phyloP scores from a whole-genome alignment of 1,140 invertebrate genomes.

The Littorina saxatilis region DNA sequence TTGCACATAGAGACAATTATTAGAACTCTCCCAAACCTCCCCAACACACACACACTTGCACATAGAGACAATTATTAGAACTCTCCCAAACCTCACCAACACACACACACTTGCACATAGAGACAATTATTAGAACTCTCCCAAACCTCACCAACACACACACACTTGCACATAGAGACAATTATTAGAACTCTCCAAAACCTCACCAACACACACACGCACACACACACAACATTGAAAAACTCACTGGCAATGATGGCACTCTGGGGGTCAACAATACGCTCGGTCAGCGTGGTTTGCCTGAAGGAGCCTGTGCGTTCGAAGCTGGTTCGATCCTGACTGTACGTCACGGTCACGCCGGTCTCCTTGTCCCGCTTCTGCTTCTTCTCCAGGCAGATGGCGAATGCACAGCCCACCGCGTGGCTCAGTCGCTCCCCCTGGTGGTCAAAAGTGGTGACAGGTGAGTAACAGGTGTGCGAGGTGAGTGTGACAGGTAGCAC shows the following conservation, averaged over 20 bases:
- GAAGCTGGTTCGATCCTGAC: constrained; percentile 95
- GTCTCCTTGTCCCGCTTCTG: constrained; percentile 97
- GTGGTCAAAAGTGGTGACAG: neutral
- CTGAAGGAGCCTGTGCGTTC: constrained; percentile 94
- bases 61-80: too few relatives aligned
- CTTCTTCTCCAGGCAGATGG: constrained; percentile 97
- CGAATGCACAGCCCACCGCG: constrained; percentile 99
- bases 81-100: neutral
- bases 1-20: too few relatives aligned
- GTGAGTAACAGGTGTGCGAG: neutral
- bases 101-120: neutral
- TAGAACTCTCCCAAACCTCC: too few relatives aligned
- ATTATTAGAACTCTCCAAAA: too few relatives aligned
- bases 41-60: too few relatives aligned
- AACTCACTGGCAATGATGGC: constrained; percentile 73
- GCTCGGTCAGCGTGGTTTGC: constrained; percentile 85
- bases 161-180: neutral
- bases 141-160: neutral
- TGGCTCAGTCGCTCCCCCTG: constrained; percentile 97
- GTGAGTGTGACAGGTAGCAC: too few relatives aligned
- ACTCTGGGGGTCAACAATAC: constrained; percentile 81
- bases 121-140: neutral
- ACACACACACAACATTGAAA: constrained; percentile 11
- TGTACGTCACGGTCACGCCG: constrained; percentile 92
- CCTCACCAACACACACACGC: neutral